A percentile compares a stretch with the other conserved stretches of the same genome.
phyloP scores from a whole-genome alignment of 2,888 invertebrate species.

The Acanthoscelides obtectus region DNA sequence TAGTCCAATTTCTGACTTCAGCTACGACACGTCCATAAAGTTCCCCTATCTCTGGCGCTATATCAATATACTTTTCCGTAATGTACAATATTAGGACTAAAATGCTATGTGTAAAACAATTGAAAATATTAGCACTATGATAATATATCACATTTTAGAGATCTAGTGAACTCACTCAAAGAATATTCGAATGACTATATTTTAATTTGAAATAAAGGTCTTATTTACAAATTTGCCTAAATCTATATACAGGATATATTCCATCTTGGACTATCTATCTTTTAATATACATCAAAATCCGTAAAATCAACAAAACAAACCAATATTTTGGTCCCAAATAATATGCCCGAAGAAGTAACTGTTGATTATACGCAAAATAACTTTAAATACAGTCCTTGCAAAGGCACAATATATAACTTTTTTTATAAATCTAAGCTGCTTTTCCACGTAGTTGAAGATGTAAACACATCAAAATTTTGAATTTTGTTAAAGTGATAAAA shows the following conservation, averaged over 20 bases:
- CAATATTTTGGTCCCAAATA: conserved; percentile 40
- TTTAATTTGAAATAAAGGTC: background rate
- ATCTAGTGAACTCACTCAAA: background rate
- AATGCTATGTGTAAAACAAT: background rate
- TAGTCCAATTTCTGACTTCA: no score
- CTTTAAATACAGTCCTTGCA: conserved; percentile 32
- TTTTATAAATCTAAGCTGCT: background rate
- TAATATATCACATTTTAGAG: background rate
- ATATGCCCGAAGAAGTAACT: conserved; percentile 31
- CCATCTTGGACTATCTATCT: background rate
- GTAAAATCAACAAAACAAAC: conserved; percentile 14
- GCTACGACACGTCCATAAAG: no score
- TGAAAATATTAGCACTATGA: background rate
- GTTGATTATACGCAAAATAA: conserved; percentile 17
- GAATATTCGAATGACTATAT: background rate
- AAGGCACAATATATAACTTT: conserved; percentile 37
- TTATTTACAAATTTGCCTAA: background rate
- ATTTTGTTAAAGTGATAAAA: background rate
- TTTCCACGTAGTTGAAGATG: background rate
- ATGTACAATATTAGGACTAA: background rate
- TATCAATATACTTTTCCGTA: background rate
- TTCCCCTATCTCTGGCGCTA: background rate
- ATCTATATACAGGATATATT: background rate
- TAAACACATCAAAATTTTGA: background rate
- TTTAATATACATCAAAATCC: conserved; percentile 4